phyloP scores from a whole-genome alignment of 30 jellyfish, hydroid and myxozoan species.

The Aurelia sp. region DNA sequence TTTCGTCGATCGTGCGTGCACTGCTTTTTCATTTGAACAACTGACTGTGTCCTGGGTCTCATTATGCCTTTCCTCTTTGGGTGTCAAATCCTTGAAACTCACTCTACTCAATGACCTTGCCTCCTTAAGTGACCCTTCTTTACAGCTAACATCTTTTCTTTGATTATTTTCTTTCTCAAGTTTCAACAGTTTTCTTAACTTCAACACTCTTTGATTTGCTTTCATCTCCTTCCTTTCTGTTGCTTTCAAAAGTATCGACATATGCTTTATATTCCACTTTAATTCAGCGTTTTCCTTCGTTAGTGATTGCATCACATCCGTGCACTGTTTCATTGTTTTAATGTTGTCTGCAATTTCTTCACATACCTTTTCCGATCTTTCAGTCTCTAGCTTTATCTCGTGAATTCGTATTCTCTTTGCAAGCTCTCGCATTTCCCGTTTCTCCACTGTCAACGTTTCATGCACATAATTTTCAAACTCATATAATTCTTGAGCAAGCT shows the following conservation, averaged over 20 bases:
- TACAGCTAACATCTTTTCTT: too few species aligned
- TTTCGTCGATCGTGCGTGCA: too few species aligned
- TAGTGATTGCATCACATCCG: background rate
- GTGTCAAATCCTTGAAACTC: too few species aligned
- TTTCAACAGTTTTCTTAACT: too few species aligned
- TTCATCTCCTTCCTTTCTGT: too few species aligned
- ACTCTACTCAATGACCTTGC: too few species aligned
- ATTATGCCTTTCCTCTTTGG: too few species aligned
- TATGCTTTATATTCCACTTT: background rate
- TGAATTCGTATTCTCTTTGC: background rate
- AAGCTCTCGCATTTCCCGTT: background rate
- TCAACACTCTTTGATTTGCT: too few species aligned
- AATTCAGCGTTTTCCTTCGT: background rate
- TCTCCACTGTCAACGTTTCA: background rate
- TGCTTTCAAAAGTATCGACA: constrained; percentile 6
- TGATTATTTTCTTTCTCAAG: too few species aligned
- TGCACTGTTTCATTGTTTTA: background rate
- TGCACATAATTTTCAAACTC: constrained; percentile 7
- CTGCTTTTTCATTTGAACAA: too few species aligned
- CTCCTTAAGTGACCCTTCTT: too few species aligned
- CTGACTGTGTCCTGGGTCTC: too few species aligned
- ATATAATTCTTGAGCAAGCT: background rate
- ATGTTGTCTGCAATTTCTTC: background rate
- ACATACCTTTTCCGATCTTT: background rate
- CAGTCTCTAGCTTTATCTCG: background rate